Evolutionary conservation across 2,797 vertebrate genomes (phyloP).

Genomic region (Enteromius argenteus): DNA sequence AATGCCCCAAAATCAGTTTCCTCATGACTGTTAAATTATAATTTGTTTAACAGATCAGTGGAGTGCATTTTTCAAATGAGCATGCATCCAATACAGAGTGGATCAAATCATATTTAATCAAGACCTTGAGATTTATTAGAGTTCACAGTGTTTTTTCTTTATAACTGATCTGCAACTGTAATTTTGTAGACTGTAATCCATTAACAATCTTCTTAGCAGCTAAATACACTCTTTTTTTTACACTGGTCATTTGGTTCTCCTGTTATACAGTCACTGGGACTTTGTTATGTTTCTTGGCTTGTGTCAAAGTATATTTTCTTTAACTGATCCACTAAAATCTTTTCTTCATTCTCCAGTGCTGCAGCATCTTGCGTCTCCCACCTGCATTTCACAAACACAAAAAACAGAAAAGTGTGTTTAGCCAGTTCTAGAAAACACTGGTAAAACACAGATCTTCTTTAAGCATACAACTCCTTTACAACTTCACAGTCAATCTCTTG

Average conservation of each 20-base stretch:
- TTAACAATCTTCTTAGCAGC: not conserved
- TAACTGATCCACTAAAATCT: constrained; percentile 84
- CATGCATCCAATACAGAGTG: not conserved
- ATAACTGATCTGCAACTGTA: not conserved
- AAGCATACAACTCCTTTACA: not conserved
- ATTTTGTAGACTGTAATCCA: not conserved
- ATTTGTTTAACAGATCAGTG: not conserved
- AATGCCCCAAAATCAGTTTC: not conserved
- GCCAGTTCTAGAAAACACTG: not conserved
- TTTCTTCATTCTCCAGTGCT: constrained; percentile 86
- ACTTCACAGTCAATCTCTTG: not conserved
- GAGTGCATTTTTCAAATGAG: not conserved
- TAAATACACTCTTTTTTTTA: not conserved
- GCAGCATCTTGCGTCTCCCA: constrained; percentile 92
- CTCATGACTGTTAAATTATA: not conserved
- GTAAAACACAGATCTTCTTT: not conserved
- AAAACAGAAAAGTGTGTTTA: constrained; percentile 9
- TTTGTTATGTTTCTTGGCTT: constrained; percentile 57
- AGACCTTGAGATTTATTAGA: not conserved
- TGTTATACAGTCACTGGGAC: not conserved
- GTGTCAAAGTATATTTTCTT: constrained; percentile 79
- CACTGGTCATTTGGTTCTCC: not conserved
- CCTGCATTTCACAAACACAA: constrained; percentile 77
- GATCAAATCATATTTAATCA: not conserved
- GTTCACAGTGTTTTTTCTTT: not conserved